Evolutionary conservation across 2,797 vertebrate species (phyloP), one percentile per base, ranked within the genome.

Genomic region (Leptatherina wallacei): DNA sequence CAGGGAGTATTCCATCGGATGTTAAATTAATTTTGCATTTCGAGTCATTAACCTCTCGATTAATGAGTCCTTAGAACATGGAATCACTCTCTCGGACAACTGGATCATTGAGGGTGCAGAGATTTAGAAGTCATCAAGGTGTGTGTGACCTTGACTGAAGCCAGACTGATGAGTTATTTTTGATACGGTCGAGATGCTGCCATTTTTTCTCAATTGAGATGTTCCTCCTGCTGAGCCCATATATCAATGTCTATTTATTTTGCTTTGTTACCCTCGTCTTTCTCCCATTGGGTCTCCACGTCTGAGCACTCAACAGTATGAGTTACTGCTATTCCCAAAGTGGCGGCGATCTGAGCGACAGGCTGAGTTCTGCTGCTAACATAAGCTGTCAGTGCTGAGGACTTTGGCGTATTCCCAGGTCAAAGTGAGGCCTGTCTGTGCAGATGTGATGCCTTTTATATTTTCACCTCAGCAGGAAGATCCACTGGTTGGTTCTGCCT

Each of bases 21-120:
- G 70, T 84, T 62, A 78, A 89, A 89, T 89, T 82, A 78, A 91
- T 89, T 88, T 86, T 54, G 42, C 65, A 81, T 84, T 85, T 87
- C 35, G 40, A 85, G 73, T 81, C 88, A 87, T 92, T 91, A 90
- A 83, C 80, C 74, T 64, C 66, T 65, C 77, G 89, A 90, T 88
- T 78, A 86, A 87, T 66, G 76, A 74, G 68, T 57, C 61, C 54
- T 61, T 24, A 49, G 69, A 74, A 83, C 69, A 67, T 27, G 42
- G 68, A 81, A 64, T 73, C 57, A 47, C 73, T 81, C 71, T 52
- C 29, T 47, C 1, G 67, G 83, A 72, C 38, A 57, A 35, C 35
- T 64, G 0, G 32, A 49, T 66, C 61, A 52, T 38, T 63, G 65
- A 38, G 70, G 67, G 66, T 13, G 20, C 22, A 52, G 12, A 77